Evolutionary conservation across 2,797 vertebrate species (phyloP).

Genomic region (Sebastiscus tertius): DNA sequence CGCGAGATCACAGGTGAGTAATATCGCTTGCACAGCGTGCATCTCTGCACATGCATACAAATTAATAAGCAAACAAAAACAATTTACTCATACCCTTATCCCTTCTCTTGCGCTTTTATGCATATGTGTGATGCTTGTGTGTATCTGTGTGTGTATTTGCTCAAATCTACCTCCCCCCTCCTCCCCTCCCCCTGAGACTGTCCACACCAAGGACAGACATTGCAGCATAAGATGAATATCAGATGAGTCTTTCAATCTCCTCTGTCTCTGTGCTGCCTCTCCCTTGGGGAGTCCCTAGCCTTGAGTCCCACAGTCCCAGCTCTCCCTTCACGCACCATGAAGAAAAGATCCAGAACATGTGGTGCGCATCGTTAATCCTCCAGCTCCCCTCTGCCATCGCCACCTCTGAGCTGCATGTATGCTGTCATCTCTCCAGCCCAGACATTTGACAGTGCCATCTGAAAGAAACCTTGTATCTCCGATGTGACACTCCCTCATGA

Average conservation of each 20-base stretch:
- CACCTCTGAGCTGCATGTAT: conserved; percentile 43
- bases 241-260: conserved; percentile 76
- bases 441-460: conserved; percentile 49
- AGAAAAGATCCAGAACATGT: conserved; percentile 72
- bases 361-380: conserved; percentile 70
- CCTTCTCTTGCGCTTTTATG: background rate
- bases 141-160: conserved; percentile 44
- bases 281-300: conserved; percentile 64
- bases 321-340: conserved; percentile 73
- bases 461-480: conserved; percentile 29
- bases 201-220: conserved; percentile 70
- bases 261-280: conserved; percentile 59
- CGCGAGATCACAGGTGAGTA: conserved; percentile 94
- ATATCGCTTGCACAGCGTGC: background rate
- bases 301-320: conserved; percentile 67
- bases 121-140: background rate
- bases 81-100: background rate
- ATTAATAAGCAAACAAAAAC: conserved; percentile 1
- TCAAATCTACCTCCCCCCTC: background rate
- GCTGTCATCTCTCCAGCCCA: conserved; percentile 52
- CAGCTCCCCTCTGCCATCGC: conserved; percentile 45
- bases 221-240: conserved; percentile 77
- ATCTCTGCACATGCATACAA: background rate
- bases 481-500: conserved; percentile 13
- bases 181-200: conserved; percentile 33